Evolutionary conservation across 2,888 invertebrate species (phyloP), one percentile per base, ranked within the genome.

Genomic region (Anodontia alba): DNA sequence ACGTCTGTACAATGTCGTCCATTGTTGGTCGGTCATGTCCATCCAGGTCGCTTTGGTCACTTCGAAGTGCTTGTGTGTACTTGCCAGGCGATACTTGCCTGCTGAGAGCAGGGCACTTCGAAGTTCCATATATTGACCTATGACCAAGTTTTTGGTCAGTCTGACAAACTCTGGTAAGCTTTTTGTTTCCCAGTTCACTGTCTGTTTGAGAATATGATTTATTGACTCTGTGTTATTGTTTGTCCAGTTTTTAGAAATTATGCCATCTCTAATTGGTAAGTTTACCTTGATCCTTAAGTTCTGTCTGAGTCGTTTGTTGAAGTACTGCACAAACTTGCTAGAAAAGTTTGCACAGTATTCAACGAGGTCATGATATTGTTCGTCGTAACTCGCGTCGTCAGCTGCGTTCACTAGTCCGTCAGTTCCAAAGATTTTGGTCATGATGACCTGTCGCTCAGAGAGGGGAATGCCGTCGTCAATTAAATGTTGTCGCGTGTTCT

Each of bases 161-260:
- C n/a, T n/a, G 15, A 38, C 42, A 42, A 69, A 42, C 36, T 69
- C 69, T 38, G 38, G 20, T 20, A 69, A 20, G 7, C 0, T 33
- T 71, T 71, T 23, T 43, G 71, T 36, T 49, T 71, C 36, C 71
- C 71, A 71, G 29, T 49, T 23, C 5, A 33, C 71, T 7, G 3
- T 26, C 29, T 71, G 71, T 49, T 71, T 71, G 0, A 54, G 42
- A 7, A 73, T 57, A 36, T 54, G 73, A 20, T 51, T 73, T 20
- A 73, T 31, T 0, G 73, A 73, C 57, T n/a, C n/a, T n/a, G n/a
- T n/a, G n/a, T n/a, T n/a, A n/a, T n/a, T n/a, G n/a, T n/a, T n/a
- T n/a, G n/a, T 73, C 57, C 57, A 57, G 38, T 73, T 57, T 0
- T 23, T 29, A 26, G 43, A 31, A 42, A 42, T 71, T n/a, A 49